Evolutionary conservation across 92 coral and sea anemone species (phyloP).

Genomic region (Phenganax subtilis): DNA sequence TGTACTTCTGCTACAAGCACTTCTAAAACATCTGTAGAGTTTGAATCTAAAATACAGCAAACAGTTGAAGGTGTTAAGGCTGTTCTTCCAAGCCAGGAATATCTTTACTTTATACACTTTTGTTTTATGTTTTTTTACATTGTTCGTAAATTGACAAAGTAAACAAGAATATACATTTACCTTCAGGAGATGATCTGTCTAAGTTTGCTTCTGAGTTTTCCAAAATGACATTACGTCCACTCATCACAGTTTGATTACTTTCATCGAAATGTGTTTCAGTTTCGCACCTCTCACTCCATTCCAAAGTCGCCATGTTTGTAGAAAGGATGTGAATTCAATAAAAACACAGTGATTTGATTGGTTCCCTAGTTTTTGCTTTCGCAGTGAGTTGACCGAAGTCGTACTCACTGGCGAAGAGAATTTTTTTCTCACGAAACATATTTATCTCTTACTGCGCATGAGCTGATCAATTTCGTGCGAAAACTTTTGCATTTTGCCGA

Average conservation of each 20-base stretch:
- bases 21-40: slow-evolving; percentile 20
- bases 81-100: slow-evolving; percentile 11
- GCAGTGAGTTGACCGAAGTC: slow-evolving; percentile 1
- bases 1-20: slow-evolving; percentile 28
- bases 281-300: not conserved
- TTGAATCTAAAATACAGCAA: slow-evolving; percentile 10
- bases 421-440: not conserved
- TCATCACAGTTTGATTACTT: slow-evolving; percentile 10
- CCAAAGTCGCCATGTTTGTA: not conserved
- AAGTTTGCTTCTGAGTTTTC: slow-evolving; percentile 17
- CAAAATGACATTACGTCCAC: not conserved
- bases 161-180: slow-evolving; percentile 6
- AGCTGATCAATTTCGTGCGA: not conserved
- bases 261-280: not conserved
- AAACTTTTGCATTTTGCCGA: not conserved
- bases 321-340: not conserved
- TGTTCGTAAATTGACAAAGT: not conserved
- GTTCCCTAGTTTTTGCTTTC: not conserved
- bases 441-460: not conserved
- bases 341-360: not conserved
- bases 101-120: slow-evolving; percentile 2
- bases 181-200: slow-evolving; percentile 7
- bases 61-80: slow-evolving; percentile 5
- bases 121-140: not conserved
- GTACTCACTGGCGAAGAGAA: slow-evolving; percentile 9